phyloP scores from a whole-genome alignment of 2,888 invertebrate species.

The Ptychoptera albimana region DNA sequence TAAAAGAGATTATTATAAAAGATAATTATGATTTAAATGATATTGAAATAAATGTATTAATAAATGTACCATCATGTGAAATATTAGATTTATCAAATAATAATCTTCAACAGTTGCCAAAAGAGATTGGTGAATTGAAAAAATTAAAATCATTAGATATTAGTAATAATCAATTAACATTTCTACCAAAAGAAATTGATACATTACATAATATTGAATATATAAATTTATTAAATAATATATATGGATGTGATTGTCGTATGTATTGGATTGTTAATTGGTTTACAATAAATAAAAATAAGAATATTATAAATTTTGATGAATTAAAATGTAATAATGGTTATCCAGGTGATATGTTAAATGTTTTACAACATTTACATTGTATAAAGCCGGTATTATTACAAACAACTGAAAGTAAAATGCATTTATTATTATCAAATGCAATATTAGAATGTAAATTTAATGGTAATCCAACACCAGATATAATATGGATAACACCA shows the following conservation, averaged over 20 bases:
- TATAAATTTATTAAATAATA: slow-evolving; percentile 55
- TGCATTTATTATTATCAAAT: slow-evolving; percentile 46
- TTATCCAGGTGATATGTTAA: slow-evolving; percentile 52
- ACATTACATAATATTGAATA: slow-evolving; percentile 44
- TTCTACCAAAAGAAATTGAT: slow-evolving; percentile 52
- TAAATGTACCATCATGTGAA: slow-evolving; percentile 42
- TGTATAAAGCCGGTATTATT: slow-evolving; percentile 49
- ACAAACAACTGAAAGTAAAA: slow-evolving; percentile 41
- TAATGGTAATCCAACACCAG: slow-evolving; percentile 59
- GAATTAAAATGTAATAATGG: slow-evolving; percentile 48
- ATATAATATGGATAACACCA: slow-evolving; percentile 76
- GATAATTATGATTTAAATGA: slow-evolving; percentile 43
- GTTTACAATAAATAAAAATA: slow-evolving; percentile 28
- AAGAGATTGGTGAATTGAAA: slow-evolving; percentile 21
- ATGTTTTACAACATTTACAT: slow-evolving; percentile 50
- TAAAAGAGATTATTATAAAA: slow-evolving; percentile 43
- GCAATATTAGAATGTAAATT: slow-evolving; percentile 64
- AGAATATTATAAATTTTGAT: not conserved
- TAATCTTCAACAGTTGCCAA: slow-evolving; percentile 37
- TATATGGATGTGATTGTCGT: slow-evolving; percentile 75
- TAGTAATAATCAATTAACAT: slow-evolving; percentile 51
- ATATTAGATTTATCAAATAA: slow-evolving; percentile 54
- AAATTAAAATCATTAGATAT: slow-evolving; percentile 47
- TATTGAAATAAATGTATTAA: slow-evolving; percentile 45
- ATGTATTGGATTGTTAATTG: slow-evolving; percentile 61